Evolutionary conservation across 2,797 vertebrate genomes (phyloP), one percentile per base, ranked within the genome.

Genomic region (Diglossa cyanea): DNA sequence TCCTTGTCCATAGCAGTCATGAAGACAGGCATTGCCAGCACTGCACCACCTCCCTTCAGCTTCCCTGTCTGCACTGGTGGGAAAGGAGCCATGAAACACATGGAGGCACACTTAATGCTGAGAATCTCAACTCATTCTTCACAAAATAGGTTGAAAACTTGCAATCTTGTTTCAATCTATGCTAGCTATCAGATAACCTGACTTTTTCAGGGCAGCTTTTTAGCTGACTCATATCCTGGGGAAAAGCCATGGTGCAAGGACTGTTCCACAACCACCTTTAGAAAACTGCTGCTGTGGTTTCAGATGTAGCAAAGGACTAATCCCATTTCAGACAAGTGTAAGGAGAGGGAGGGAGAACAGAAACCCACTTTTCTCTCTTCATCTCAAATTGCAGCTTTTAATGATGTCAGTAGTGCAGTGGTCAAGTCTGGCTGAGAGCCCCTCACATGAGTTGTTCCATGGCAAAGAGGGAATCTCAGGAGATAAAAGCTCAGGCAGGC

Each of bases 391-490:
- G 4, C 51, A 73, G 54, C 20, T 78, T 78, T 88, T 81, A 65
- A 42, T 15, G 13, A 6, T 57, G 35, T 31, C 31, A 62, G n/a
- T 17, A 84, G 42, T 17, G 11, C 33, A 78, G 35, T 20, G 14
- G 14, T 50, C 42, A 78, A 57, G 62, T 10, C 62, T 75, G 61
- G 20, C 30, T 9, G 3, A 55, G 26, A 93, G 39, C 3, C 6
- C 10, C 20, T n/a, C 68, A 31, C 0, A 0, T 19, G 54, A 47
- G 3, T 17, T 86, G 26, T 57, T 71, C 33, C 57, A 28, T 2
- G 14, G 47, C 54, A 58, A 72, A 74, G 68, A 80, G 68, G 23
- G 17, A 61, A 79, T 39, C 13, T 24, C 21, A 13, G 50, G 33
- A 55, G 17, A 9, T 40, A 63, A 79, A 95, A 90, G 12, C 26